A percentile compares a stretch with the other conserved stretches of the same genome.
These are phyloP conservation scores for Apostichopus japonicus DNA, from an alignment of 35 echinoderm and acorn worm genomes.

Conservation along the genomic window DNA sequence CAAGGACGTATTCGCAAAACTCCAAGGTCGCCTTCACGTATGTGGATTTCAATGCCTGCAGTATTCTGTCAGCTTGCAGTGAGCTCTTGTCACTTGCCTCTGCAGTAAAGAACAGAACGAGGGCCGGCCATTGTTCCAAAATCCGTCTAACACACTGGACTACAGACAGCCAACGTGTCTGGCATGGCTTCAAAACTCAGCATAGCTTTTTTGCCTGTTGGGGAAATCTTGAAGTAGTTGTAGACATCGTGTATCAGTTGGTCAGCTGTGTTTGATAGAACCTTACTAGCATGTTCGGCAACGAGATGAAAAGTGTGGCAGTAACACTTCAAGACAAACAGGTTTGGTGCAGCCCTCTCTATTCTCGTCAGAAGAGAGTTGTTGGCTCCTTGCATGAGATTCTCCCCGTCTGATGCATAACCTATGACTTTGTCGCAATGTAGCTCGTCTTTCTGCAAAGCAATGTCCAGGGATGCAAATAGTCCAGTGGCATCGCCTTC, in stretches of 20 bases:
- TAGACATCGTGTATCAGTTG: constrained; percentile 52
- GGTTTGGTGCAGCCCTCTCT: constrained; percentile 20
- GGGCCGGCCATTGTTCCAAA: constrained; percentile 51
- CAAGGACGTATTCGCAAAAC: constrained; percentile 42
- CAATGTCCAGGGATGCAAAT: neutral
- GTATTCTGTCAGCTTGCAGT: constrained; percentile 34
- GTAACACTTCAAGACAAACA: constrained; percentile 49
- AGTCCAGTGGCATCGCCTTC: constrained; percentile 26
- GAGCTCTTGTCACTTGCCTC: constrained; percentile 11
- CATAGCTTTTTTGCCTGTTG: constrained; percentile 15
- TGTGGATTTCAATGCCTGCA: constrained; percentile 45
- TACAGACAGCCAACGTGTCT: constrained; percentile 53
- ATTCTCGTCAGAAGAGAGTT: constrained; percentile 40
- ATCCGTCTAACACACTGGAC: constrained; percentile 12
- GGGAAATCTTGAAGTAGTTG: constrained; percentile 44
- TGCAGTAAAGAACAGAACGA: constrained; percentile 43
- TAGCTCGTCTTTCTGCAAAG: constrained; percentile 18
- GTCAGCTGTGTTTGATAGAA: constrained; percentile 45
- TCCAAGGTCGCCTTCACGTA: constrained; percentile 55
- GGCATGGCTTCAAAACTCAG: constrained; percentile 51
- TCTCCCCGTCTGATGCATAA: constrained; percentile 53
- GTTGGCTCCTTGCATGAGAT: constrained; percentile 52
- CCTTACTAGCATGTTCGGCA: neutral
- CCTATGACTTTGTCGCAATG: constrained; percentile 32
- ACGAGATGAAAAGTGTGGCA: constrained; percentile 61